phyloP scores from a whole-genome alignment of 2,797 vertebrate species.

The Xenopus petersii region DNA sequence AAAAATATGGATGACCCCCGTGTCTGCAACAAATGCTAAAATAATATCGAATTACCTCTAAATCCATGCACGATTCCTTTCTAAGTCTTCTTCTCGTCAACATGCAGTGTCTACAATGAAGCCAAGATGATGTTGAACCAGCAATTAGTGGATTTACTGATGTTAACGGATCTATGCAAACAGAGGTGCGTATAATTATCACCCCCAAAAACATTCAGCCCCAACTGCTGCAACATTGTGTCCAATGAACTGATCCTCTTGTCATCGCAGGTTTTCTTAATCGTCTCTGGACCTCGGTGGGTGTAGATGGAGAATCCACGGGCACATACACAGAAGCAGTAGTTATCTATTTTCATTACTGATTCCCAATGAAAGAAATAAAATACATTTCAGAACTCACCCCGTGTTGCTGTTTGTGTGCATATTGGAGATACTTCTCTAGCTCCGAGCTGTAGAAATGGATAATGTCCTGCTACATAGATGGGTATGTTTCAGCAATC shows the following conservation, averaged over 20 bases:
- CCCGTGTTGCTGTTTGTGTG: not conserved
- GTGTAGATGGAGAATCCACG: not conserved
- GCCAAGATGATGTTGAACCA: constrained; percentile 42
- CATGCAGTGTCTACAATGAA: constrained; percentile 23
- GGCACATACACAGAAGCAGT: not conserved
- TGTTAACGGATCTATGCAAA: constrained; percentile 52
- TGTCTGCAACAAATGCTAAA: no score
- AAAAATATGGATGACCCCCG: no score
- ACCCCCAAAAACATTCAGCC: no score
- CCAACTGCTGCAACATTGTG: not conserved
- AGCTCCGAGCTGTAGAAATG: no score
- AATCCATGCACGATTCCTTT: no score
- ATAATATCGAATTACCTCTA: not conserved
- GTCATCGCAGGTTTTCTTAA: constrained; percentile 17
- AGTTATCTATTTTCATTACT: not conserved
- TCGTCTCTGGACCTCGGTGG: not conserved
- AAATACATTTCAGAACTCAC: constrained; percentile 9
- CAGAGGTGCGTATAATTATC: constrained; percentile 47
- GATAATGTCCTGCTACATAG: no score
- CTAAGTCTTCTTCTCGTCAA: not conserved
- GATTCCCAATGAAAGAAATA: constrained; percentile 31
- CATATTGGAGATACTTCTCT: no score
- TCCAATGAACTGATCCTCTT: not conserved
- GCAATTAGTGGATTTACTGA: constrained; percentile 57
- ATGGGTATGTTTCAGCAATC: no score